Evolutionary conservation across 2,888 invertebrate species (phyloP).

Genomic region (Oegoconia quadripuncta): DNA sequence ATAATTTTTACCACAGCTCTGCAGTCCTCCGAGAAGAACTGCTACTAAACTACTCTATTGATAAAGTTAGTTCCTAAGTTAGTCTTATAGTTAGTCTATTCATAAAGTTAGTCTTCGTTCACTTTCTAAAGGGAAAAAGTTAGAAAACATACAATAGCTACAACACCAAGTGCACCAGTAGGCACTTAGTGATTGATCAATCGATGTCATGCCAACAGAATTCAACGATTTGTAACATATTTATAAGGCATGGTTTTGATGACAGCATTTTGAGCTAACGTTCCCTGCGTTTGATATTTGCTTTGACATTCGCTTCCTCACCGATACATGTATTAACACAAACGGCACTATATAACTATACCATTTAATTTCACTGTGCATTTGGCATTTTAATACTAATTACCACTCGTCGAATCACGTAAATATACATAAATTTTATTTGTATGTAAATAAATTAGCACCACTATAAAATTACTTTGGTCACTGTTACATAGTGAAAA

Average conservation of each 20-base stretch:
- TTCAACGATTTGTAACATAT: conserved; percentile 18
- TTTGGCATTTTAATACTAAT: conserved; percentile 19
- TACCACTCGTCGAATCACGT: background rate
- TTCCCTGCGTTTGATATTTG: conserved; percentile 37
- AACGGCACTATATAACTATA: conserved; percentile 38
- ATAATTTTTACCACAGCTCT: no score
- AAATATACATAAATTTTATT: background rate
- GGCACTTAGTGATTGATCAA: no score
- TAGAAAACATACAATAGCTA: conserved; percentile 6
- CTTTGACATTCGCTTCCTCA: conserved; percentile 51
- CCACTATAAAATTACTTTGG: no score
- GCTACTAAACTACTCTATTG: no score
- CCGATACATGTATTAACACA: conserved; percentile 34
- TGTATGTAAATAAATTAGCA: background rate
- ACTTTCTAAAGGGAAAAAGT: conserved; percentile 2
- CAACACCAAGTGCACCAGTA: conserved; percentile 18
- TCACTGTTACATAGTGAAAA: no score
- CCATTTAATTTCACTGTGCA: conserved; percentile 39
- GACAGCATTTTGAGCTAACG: conserved; percentile 61
- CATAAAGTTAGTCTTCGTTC: no score
- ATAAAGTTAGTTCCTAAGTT: no score
- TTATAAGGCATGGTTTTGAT: conserved; percentile 67
- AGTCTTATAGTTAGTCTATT: no score
- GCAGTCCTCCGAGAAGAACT: no score
- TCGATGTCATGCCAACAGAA: conserved; percentile 72